Percentiles rank a stretch among this genome's conserved stretches.
Evolutionary conservation across 2,797 vertebrate species (phyloP).

Genomic region (Lophotriccus pileatus): DNA sequence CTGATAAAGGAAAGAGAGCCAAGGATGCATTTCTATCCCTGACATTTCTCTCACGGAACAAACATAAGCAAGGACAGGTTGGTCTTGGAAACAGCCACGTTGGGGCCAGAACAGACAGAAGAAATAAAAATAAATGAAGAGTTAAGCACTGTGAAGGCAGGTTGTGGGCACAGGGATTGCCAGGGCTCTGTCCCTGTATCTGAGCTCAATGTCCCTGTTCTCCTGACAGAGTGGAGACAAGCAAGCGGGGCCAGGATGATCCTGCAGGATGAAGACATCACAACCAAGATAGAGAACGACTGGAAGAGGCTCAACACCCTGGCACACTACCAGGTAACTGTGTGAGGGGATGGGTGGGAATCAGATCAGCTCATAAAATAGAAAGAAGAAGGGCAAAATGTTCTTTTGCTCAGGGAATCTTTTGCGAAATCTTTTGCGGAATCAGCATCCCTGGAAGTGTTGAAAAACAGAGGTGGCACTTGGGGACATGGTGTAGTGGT

Average conservation of each 20-base stretch:
- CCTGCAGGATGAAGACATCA: constrained; percentile 94
- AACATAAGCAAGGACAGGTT: background rate
- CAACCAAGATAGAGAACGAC: constrained; percentile 96
- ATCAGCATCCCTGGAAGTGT: no score
- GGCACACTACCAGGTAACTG: constrained; percentile 83
- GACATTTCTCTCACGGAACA: background rate
- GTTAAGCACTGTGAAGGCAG: background rate
- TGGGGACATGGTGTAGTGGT: background rate
- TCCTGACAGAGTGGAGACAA: constrained; percentile 90
- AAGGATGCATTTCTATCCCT: background rate
- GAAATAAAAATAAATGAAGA: background rate
- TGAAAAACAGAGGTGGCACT: background rate
- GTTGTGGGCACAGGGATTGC: no score
- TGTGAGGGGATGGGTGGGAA: background rate
- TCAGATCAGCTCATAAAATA: background rate
- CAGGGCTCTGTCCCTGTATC: background rate
- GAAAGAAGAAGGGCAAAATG: background rate
- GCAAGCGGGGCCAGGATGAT: constrained; percentile 90
- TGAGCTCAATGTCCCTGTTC: background rate
- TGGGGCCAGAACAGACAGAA: background rate
- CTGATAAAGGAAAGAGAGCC: background rate
- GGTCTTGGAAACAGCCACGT: rapidly evolving
- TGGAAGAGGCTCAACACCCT: constrained; percentile 98
- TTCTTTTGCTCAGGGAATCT: background rate
- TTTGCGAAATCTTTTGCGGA: no score